phyloP scores from a whole-genome alignment of 2,797 vertebrate genomes.

The Sciaenops ocellatus region DNA sequence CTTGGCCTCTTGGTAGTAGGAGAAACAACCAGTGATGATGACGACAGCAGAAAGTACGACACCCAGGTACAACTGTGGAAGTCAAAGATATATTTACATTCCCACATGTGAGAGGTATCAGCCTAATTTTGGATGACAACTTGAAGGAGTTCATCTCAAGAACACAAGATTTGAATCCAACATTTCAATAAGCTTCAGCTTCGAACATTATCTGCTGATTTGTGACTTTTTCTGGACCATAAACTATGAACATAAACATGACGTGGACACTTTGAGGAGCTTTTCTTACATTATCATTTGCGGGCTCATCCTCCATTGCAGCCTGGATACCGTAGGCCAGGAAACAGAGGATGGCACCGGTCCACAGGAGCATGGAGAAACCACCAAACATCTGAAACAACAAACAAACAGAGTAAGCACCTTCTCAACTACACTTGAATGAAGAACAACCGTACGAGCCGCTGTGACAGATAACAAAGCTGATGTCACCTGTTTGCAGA shows the following conservation, averaged over 20 bases:
- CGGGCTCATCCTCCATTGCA: slow-evolving; percentile 89
- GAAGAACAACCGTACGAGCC: neutral
- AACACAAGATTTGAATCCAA: too few relatives aligned
- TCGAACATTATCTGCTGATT: too few relatives aligned
- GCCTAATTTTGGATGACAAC: too few relatives aligned
- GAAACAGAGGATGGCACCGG: slow-evolving; percentile 96
- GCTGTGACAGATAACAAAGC: neutral
- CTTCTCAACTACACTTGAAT: neutral
- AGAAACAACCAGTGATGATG: slow-evolving; percentile 98
- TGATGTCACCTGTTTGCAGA: slow-evolving; percentile 87
- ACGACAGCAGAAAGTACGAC: slow-evolving; percentile 95
- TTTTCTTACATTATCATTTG: slow-evolving; percentile 92
- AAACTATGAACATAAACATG: neutral
- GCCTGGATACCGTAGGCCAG: slow-evolving; percentile 92
- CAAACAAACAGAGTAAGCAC: neutral
- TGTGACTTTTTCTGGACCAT: too few relatives aligned
- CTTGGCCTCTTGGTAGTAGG: slow-evolving; percentile 98
- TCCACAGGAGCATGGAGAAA: slow-evolving; percentile 97
- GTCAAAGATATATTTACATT: neutral
- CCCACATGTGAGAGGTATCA: neutral
- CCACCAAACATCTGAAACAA: slow-evolving; percentile 92
- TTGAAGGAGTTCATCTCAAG: too few relatives aligned
- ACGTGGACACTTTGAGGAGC: neutral
- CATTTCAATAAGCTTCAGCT: too few relatives aligned
- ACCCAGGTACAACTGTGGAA: slow-evolving; percentile 91